Evolutionary conservation across 2,797 vertebrate species (phyloP).

Genomic region (Siniperca scherzeri): DNA sequence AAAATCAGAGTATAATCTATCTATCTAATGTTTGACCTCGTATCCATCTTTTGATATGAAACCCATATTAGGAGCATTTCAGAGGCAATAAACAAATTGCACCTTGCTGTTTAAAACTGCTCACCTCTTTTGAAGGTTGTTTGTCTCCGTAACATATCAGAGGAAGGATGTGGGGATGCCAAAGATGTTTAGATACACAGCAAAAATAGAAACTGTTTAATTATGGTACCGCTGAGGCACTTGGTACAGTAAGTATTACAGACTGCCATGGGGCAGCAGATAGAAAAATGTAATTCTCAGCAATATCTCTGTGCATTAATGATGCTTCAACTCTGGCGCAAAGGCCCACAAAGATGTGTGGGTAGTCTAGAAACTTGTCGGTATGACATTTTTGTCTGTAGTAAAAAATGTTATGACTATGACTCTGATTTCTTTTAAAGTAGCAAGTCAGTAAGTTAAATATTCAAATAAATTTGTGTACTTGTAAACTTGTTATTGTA

Average conservation of each 20-base stretch:
- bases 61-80: neutral
- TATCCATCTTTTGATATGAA: slow-evolving; percentile 1
- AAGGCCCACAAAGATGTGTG: neutral
- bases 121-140: neutral
- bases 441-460: neutral
- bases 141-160: neutral
- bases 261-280: slow-evolving; percentile 11
- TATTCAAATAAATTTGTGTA: neutral
- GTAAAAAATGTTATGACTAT: neutral
- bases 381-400: neutral
- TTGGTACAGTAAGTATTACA: neutral
- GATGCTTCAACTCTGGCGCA: slow-evolving; percentile 18
- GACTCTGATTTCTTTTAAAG: neutral
- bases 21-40: neutral
- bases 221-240: neutral
- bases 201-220: slow-evolving; percentile 29
- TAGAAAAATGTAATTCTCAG: slow-evolving; percentile 4
- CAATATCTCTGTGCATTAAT: slow-evolving; percentile 26
- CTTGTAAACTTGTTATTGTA: slow-evolving; percentile 8
- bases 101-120: neutral
- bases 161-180: slow-evolving; percentile 53
- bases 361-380: slow-evolving; percentile 5
- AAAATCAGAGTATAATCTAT: neutral
- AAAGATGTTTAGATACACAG: slow-evolving; percentile 23
- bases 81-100: neutral